Base-by-base conservation (phyloP, 1,140 invertebrate genomes). In the Platorchestia sp. region DNA sequence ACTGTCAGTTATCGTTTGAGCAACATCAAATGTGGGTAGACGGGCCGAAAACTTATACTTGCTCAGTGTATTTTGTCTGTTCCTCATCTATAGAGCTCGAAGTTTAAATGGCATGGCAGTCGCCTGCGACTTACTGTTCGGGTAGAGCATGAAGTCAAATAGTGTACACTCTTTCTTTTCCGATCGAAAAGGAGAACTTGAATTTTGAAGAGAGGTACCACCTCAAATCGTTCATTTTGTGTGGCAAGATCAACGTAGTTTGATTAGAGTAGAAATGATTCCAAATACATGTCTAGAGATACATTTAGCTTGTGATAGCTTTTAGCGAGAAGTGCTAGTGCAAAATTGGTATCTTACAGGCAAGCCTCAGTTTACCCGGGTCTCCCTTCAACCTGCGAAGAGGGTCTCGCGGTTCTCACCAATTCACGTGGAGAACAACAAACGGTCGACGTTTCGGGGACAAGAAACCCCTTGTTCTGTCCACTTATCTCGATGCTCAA, bases 281-380 rank as follows among this genome's bases (percentile, higher is more conserved):
- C 59, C 59, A 75, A 27, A 75, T 14, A 75, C 59, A 75, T 75
- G 59, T 75, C 59, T 75, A 75, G 59, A 10, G 59, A 75, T 75
- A 75, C 87, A 41, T 89, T 42, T 89, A 89, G 43, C 87, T 44
- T 89, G 43, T 41, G 87, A 89, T 75, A 89, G 87, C 5, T 16
- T 42, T 89, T 41, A 89, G 87, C 86, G 86, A 89, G 87, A 89
- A 93, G 91, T 93, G 91, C 45, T 93, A 40, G 91, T 93, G 91
- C 91, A 93, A 93, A 93, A 93, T 93, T 93, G 91, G 45, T 93
- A 93, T 90, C 96, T 97, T 97, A 97, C 98, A 99, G 99, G 98
- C 99, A 96, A 99, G 99, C 97, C 98, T 99, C 97, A 99, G 99
- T 97, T 98, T 99, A 97, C 99, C 99, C 96, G 99, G 99, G 96